These are phyloP conservation scores for Ditula angustiorana DNA, from an alignment of 2,888 invertebrate species.

Conservation along the genomic window DNA sequence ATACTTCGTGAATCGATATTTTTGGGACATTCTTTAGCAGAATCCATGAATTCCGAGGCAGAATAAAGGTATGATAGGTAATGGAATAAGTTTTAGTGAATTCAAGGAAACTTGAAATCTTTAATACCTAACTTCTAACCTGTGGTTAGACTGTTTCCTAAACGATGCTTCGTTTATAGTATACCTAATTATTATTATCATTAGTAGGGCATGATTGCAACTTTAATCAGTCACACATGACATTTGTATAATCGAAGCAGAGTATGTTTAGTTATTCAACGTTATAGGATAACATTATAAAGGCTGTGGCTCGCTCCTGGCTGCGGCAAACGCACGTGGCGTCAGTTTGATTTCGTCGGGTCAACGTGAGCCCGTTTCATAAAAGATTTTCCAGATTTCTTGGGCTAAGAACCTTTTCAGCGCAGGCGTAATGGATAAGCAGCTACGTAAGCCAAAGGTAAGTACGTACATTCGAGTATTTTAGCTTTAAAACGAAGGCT, in stretches of 20 bases:
- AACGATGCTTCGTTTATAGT: background rate
- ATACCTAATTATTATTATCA: background rate
- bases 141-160: background rate
- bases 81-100: conserved; percentile 44
- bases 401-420: conserved; percentile 22
- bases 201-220: too few species aligned
- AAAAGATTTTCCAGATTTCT: conserved; percentile 20
- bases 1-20: conserved; percentile 84
- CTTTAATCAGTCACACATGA: too few species aligned
- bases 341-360: background rate
- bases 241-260: background rate
- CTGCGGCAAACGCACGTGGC: conserved; percentile 4
- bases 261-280: background rate
- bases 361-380: conserved; percentile 1
- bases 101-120: too few species aligned
- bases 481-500: background rate
- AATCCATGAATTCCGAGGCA: conserved; percentile 80
- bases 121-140: too few species aligned
- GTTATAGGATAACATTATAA: background rate
- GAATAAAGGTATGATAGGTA: conserved; percentile 80
- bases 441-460: conserved; percentile 17
- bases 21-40: conserved; percentile 80
- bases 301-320: background rate
- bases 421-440: conserved; percentile 34
- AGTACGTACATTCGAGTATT: conserved; percentile 1